Evolutionary conservation across 2,797 vertebrate genomes (phyloP).

Genomic region (Alectoris magna): DNA sequence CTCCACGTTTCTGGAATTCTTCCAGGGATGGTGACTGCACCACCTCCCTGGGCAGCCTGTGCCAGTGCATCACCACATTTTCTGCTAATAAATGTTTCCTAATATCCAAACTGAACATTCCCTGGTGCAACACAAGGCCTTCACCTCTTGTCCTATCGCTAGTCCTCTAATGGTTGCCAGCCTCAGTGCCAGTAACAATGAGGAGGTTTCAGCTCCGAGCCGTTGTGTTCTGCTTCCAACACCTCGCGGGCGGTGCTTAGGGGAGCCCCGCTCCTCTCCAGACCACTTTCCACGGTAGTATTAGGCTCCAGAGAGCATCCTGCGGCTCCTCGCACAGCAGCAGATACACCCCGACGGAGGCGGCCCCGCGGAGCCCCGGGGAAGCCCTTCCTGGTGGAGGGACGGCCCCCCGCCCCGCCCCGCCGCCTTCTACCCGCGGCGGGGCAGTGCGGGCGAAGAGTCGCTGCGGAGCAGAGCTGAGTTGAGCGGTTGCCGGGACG

Average conservation of each 20-base stretch:
- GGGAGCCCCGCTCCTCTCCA: background rate
- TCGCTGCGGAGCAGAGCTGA: background rate
- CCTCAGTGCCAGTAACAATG: too few species aligned
- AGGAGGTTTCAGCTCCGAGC: background rate
- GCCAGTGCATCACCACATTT: too few species aligned
- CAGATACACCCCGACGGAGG: background rate
- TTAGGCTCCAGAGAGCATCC: rapidly evolving
- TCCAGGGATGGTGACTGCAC: too few species aligned
- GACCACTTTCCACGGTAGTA: background rate
- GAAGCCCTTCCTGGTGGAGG: background rate
- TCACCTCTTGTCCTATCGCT: background rate
- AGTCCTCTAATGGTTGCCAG: too few species aligned
- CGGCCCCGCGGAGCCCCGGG: background rate
- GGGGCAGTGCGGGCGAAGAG: background rate
- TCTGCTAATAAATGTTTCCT: too few species aligned
- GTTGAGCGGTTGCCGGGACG: background rate
- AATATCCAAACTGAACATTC: too few species aligned
- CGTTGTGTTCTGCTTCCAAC: too few species aligned
- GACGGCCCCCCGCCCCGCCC: background rate
- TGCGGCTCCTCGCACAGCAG: rapidly evolving
- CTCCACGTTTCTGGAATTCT: too few species aligned
- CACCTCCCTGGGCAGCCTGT: too few species aligned
- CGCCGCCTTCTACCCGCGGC: background rate
- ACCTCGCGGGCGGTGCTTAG: rapidly evolving
- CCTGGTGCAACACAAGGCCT: too few species aligned